These are phyloP conservation scores for Nyctibius bracteatus DNA, from an alignment of 2,113 vertebrate species.

Conservation along the genomic window DNA sequence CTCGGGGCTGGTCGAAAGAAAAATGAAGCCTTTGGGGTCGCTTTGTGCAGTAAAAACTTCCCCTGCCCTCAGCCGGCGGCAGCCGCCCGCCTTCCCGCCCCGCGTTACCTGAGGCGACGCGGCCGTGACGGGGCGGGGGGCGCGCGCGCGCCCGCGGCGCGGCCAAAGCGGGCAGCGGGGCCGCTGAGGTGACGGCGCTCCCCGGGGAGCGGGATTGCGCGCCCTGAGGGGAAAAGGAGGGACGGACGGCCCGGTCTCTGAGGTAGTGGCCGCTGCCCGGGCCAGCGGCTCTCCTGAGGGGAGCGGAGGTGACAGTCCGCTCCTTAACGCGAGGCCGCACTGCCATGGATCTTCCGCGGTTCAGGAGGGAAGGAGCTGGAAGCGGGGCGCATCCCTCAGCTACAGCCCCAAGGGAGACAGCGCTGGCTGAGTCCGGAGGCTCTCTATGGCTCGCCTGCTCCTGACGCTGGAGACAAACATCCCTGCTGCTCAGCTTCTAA, in stretches of 20 bases:
- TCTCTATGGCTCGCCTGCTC: neutral
- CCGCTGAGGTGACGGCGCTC: neutral
- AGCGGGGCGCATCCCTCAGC: neutral
- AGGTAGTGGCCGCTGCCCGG: neutral
- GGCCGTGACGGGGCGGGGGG: neutral
- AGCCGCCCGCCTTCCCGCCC: neutral
- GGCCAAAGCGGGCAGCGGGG: neutral
- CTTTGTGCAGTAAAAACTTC: too few relatives aligned
- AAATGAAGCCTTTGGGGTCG: neutral
- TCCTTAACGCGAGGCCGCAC: neutral
- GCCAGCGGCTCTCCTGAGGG: neutral
- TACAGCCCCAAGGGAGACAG: neutral
- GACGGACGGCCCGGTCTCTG: neutral
- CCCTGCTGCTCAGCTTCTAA: neutral
- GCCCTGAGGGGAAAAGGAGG: neutral
- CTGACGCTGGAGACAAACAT: fast-evolving
- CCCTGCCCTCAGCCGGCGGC: too few relatives aligned
- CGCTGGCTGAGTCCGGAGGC: neutral
- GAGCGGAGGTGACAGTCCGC: neutral
- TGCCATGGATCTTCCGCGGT: neutral
- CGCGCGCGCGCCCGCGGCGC: neutral
- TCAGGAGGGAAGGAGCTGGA: neutral
- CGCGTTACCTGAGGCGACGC: neutral
- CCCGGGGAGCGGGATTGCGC: too few relatives aligned
- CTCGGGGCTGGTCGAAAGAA: neutral